Conservation (phyloP, 2,113 vertebrate genomes). For the Python bivittatus region DNA sequence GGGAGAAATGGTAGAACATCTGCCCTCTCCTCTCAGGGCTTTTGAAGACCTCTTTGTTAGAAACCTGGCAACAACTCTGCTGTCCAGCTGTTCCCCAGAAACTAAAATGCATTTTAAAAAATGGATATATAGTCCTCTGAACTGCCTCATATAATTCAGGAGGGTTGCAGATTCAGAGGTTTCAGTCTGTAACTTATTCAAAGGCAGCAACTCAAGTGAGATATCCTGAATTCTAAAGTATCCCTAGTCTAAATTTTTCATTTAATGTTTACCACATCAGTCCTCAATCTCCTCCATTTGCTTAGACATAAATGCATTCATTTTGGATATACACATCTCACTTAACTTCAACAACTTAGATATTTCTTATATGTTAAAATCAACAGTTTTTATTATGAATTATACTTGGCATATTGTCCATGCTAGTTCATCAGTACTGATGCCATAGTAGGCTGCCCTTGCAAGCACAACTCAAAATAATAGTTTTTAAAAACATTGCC, state of each 20-base stretch:
- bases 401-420: neutral
- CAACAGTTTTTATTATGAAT: neutral
- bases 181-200: too few relatives aligned
- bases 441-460: neutral
- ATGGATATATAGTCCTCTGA: too few relatives aligned
- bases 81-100: too few relatives aligned
- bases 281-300: neutral
- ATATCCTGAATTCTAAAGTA: neutral
- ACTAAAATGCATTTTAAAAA: too few relatives aligned
- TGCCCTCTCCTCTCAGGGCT: too few relatives aligned
- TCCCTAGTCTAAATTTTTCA: slow-evolving; percentile 4
- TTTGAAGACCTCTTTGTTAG: too few relatives aligned
- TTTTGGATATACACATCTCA: neutral
- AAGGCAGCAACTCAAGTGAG: neutral
- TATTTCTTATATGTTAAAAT: neutral
- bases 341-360: neutral
- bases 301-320: neutral
- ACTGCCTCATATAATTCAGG: too few relatives aligned
- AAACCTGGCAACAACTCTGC: too few relatives aligned
- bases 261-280: neutral
- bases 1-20: too few relatives aligned
- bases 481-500: neutral
- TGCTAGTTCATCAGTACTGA: neutral
- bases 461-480: neutral
- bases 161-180: too few relatives aligned